Evolutionary conservation across 2,888 invertebrate species (phyloP).

Genomic region (Cosmorhoe ocellata): DNA sequence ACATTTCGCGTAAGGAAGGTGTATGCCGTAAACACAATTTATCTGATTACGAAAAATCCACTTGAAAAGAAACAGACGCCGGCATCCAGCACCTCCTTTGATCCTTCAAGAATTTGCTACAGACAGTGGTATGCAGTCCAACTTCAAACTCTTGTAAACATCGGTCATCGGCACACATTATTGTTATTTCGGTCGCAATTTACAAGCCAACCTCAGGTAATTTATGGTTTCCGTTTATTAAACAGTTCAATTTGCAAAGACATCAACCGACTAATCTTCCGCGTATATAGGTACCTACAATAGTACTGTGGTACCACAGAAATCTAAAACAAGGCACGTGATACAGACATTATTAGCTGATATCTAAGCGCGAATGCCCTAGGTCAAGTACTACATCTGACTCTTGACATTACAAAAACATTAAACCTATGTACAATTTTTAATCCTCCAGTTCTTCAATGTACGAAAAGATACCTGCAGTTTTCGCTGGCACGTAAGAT

Average conservation of each 20-base stretch:
- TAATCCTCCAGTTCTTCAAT: too few species aligned
- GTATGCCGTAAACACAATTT: constrained; percentile 58
- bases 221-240: constrained; percentile 35
- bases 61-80: constrained; percentile 65
- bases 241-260: constrained; percentile 27
- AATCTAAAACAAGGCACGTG: too few species aligned
- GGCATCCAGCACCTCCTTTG: constrained; percentile 58
- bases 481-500: too few species aligned
- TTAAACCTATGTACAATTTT: too few species aligned
- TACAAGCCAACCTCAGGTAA: constrained; percentile 41
- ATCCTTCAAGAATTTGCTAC: constrained; percentile 60
- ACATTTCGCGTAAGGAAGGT: constrained; percentile 57
- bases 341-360: too few species aligned
- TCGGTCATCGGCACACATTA: constrained; percentile 54
- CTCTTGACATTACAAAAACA: neutral
- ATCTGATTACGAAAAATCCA: constrained; percentile 65
- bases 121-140: constrained; percentile 47
- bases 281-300: neutral
- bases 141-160: constrained; percentile 53
- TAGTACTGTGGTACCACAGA: too few species aligned
- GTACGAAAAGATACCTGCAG: too few species aligned
- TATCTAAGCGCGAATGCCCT: neutral
- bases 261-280: constrained; percentile 10
- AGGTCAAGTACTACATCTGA: too few species aligned
- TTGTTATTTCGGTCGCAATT: constrained; percentile 52